Evolutionary conservation across 2,888 invertebrate species (phyloP), one percentile per base, ranked within the genome.

Genomic region (Operophtera brumata): DNA sequence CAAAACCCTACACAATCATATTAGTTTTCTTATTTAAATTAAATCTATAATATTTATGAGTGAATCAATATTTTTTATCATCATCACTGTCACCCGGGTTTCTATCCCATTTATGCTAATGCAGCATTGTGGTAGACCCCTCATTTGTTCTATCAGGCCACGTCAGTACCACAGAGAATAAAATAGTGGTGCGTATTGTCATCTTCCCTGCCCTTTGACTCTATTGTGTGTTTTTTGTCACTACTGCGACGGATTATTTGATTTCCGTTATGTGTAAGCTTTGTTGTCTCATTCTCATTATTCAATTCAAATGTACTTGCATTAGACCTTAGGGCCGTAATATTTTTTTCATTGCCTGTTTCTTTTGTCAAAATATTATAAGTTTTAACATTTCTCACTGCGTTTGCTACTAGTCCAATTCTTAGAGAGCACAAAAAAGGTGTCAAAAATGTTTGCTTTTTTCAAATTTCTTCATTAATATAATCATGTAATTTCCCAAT

Each of bases 181-280:
- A 7, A 34, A 41, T 12, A 57, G 48, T 45, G 8, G 47, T 37
- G 5, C 63, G 66, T 75, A 85, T 88, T 89, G 89, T 89, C 84
- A 82, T 82, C 73, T 70, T 62, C 59, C 55, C 56, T 87, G 84
- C 83, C 86, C 89, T 89, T 87, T 89, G 89, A 87, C 90, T 87
- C 85, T 59, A 89, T 89, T 90, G 90, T 90, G 69, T 83, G 78
- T 86, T 90, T 89, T 88, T 89, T 89, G 83, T 87, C 74, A 78
- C 77, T 73, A 70, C 76, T 69, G 71, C 73, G 72, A 66, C 70
- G 81, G 87, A 88, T 87, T 82, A 89, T 88, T 90, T 90, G 85
- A 90, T 90, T 87, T 89, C 88, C 89, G 86, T 85, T 86, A 81
- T 79, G 73, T 77, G 73, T 77, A 70, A 62, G 69, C 73, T 84